phyloP scores from a whole-genome alignment of 2,888 invertebrate species.

The Polylopha cassiicola region DNA sequence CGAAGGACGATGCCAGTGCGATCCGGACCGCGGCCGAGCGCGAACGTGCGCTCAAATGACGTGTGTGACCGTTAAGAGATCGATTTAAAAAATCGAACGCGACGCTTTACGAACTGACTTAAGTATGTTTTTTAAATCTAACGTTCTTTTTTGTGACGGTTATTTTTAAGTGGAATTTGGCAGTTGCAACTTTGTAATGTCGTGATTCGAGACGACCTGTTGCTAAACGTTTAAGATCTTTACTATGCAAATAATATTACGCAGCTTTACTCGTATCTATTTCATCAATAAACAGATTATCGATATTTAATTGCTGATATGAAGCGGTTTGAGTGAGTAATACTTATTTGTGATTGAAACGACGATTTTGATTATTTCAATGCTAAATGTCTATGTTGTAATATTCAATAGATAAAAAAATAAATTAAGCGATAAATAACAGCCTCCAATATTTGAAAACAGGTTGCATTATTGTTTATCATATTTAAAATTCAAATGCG shows the following conservation, averaged over 20 bases:
- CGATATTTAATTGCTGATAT: no score
- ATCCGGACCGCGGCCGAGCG: slow-evolving; percentile 34
- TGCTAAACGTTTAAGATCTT: no score
- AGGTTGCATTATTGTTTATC: no score
- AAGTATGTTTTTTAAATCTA: slow-evolving; percentile 60
- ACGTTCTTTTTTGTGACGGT: slow-evolving; percentile 25
- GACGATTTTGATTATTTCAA: slow-evolving; percentile 6
- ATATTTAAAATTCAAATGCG: no score
- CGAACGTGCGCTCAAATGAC: slow-evolving; percentile 31
- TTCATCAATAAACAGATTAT: no score
- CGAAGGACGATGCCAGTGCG: slow-evolving; percentile 63
- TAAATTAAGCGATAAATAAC: background rate
- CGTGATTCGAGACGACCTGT: slow-evolving; percentile 14
- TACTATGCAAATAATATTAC: no score
- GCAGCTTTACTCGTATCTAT: no score
- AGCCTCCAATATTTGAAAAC: no score
- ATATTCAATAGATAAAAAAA: background rate
- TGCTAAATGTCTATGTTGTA: background rate
- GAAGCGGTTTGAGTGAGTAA: no score
- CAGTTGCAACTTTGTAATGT: no score
- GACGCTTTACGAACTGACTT: slow-evolving; percentile 42
- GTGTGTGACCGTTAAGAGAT: slow-evolving; percentile 24
- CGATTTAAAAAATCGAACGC: slow-evolving; percentile 20
- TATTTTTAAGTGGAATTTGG: slow-evolving; percentile 9
- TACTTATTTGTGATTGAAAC: background rate